Evolutionary conservation across 2,113 vertebrate species (phyloP).

Genomic region (Rhinolophus sinicus): DNA sequence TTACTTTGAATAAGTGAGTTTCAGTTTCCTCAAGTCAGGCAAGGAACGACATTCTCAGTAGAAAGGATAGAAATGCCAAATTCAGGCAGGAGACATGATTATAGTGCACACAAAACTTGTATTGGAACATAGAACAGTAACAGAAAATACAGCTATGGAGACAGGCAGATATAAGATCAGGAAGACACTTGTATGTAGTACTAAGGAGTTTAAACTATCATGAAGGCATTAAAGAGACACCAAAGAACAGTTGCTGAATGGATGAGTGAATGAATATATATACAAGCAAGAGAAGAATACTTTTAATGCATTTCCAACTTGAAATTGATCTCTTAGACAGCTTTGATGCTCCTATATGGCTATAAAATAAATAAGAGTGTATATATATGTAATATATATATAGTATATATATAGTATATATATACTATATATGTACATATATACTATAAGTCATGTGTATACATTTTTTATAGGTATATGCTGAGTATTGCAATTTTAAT

Average conservation of each 20-base stretch:
- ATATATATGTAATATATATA: too few species aligned
- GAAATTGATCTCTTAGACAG: not conserved
- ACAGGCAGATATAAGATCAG: not conserved
- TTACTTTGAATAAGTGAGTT: constrained; percentile 42
- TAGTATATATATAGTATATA: not conserved
- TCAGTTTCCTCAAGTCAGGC: not conserved
- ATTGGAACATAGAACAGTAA: not conserved
- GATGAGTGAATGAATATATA: not conserved
- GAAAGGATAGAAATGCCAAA: not conserved
- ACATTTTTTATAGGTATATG: too few species aligned
- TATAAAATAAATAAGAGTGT: not conserved
- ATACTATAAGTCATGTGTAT: too few species aligned
- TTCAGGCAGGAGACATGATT: constrained; percentile 19
- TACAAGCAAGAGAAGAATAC: not conserved
- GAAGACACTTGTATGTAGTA: not conserved
- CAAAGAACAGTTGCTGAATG: constrained; percentile 1
- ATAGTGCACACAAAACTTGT: not conserved
- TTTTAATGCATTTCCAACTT: not conserved
- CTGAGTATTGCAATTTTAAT: too few species aligned
- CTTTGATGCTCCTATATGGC: not conserved
- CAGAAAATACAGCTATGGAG: not conserved
- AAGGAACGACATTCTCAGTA: not conserved
- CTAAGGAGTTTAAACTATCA: constrained; percentile 23
- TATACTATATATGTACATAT: not conserved
- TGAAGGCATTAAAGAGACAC: constrained; percentile 24